Evolutionary conservation across 1,140 invertebrate genomes (phyloP).

Genomic region (Drosophila trapezifrons): DNA sequence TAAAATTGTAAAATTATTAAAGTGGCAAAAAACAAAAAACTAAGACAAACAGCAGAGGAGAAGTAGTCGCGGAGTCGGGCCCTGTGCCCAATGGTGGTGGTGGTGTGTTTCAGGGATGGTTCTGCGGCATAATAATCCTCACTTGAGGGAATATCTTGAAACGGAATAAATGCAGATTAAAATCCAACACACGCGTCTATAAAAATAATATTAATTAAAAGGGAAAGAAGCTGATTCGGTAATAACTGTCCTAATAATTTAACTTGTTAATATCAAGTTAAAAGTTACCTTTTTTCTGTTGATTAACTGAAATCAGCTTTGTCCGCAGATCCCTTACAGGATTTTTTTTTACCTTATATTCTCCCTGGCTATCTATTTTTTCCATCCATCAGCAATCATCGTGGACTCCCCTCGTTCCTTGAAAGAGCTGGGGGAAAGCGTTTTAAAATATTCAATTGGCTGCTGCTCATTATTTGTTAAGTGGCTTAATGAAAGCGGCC

Average conservation of each 20-base stretch:
- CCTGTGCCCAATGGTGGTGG: background rate
- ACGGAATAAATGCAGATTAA: conserved; percentile 2
- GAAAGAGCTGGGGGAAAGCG: conserved; percentile 1
- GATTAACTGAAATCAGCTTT: too few relatives aligned
- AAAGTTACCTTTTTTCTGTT: too few relatives aligned
- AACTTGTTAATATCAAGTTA: too few relatives aligned
- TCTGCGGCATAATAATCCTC: conserved; percentile 3
- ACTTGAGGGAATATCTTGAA: conserved; percentile 14
- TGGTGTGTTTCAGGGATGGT: conserved; percentile 4
- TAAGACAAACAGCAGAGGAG: conserved; percentile 57
- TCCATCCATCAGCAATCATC: conserved; percentile 24
- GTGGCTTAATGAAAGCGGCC: conserved; percentile 75
- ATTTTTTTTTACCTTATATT: too few relatives aligned
- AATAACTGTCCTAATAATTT: too few relatives aligned
- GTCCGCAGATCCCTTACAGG: too few relatives aligned
- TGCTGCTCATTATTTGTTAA: conserved; percentile 80
- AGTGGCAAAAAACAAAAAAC: conserved; percentile 60
- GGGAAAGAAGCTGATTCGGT: background rate
- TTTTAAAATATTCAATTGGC: conserved; percentile 75
- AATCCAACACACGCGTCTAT: background rate
- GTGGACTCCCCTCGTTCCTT: background rate
- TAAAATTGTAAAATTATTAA: conserved; percentile 83
- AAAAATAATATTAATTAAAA: conserved; percentile 1
- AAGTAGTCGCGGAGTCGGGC: conserved; percentile 5
- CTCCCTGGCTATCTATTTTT: too few relatives aligned